Evolutionary conservation across 1,140 invertebrate species (phyloP), one percentile per base, ranked within the genome.

Genomic region (Lycorma delicatula): DNA sequence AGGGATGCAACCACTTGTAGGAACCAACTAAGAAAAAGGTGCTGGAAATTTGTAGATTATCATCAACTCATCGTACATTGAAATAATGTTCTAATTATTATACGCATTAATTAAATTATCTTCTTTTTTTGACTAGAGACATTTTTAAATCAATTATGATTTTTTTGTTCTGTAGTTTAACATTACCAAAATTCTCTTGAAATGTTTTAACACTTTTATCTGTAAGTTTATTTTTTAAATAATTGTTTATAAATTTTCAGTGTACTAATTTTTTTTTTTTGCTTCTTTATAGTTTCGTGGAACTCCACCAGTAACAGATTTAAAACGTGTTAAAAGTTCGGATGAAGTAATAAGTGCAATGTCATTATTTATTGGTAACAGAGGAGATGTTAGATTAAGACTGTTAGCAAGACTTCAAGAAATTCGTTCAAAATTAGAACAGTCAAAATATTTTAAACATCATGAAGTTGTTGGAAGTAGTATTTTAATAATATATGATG

Each of bases 401-500:
- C 77, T 97, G 13, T 69, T 91, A 1, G 72, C 81, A 22, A 80
- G 89, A 38, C 77, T 98, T 13, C 81, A 81, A 56, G 82, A 87
- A 60, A 86, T 97, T 61, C 77, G 89, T 61, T 72, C 74, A 12
- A 83, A 81, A 52, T 85, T 97, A 66, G 90, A 95, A 68, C 76
- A 81, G 41, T 96, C 91, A 0, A 74, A 84, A 12, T 97, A 94
- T 73, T 97, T 97, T 71, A 80, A 81, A 58, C 82, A 75, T 27
- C 92, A 97, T 68, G 94, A 98, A 79, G 77, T 85, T 25, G 86
- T 98, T 64, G 95, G 95, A 20, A 94, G 90, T 72, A 94, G 91
- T 72, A 82, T 98, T 60, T 86, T 98, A 56, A 88, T 98, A 66
- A 89, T 98, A 28, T 93, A 94, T 68, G 93, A 97, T 70, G 80